These are phyloP conservation scores for Parazoanthus swiftii DNA, from an alignment of 92 coral and sea anemone genomes.

Conservation along the genomic window DNA sequence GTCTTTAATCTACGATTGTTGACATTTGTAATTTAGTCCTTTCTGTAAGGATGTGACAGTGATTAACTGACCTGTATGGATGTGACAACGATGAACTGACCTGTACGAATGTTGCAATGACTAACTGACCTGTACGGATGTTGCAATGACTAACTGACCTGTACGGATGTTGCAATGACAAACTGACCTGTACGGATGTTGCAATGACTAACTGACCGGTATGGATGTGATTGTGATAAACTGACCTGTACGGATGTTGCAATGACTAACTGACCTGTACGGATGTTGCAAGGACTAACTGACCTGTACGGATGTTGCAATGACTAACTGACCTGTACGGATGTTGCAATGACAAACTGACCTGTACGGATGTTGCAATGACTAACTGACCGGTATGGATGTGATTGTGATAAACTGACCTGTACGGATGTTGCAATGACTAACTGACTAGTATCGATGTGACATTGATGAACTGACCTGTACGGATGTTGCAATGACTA, in stretches of 20 bases:
- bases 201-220: neutral
- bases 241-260: neutral
- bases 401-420: neutral
- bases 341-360: neutral
- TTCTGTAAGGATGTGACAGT: neutral
- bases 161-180: neutral
- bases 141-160: neutral
- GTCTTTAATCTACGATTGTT: slow-evolving; percentile 11
- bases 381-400: neutral
- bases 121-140: too few relatives aligned
- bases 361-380: neutral
- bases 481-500: neutral
- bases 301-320: neutral
- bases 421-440: neutral
- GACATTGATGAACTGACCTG: neutral
- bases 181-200: neutral
- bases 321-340: neutral
- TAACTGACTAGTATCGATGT: neutral
- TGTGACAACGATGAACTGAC: neutral
- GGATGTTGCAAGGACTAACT: neutral
- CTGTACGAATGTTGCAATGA: too few relatives aligned
- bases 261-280: neutral
- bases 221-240: neutral
- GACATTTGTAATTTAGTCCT: neutral
- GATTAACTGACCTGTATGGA: neutral